phyloP scores from a whole-genome alignment of 2,797 vertebrate species.

The Poeciliopsis infans region DNA sequence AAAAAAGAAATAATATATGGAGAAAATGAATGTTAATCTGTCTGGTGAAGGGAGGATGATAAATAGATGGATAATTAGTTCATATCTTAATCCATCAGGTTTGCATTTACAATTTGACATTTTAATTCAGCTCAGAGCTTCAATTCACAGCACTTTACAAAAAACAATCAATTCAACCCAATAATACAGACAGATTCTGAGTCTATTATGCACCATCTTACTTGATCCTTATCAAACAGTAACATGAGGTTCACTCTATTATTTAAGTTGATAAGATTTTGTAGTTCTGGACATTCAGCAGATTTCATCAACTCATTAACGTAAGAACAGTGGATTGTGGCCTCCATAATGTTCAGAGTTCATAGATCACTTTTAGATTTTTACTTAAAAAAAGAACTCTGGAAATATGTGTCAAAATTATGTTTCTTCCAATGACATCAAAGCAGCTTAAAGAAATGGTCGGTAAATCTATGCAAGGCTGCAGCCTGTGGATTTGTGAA shows the following conservation, averaged over 20 bases:
- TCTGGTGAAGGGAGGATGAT: background rate
- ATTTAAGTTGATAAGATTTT: background rate
- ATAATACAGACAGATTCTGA: background rate
- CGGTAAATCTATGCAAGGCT: constrained; percentile 8
- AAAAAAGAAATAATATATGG: background rate
- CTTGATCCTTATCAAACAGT: background rate
- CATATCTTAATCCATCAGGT: background rate
- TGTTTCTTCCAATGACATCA: constrained; percentile 17
- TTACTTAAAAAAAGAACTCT: background rate
- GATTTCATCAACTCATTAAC: background rate
- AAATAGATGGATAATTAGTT: background rate
- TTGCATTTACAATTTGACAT: background rate
- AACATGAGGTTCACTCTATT: background rate
- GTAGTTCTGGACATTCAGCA: background rate
- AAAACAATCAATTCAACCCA: background rate
- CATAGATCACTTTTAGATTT: background rate
- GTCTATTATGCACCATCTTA: background rate
- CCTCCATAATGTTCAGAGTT: background rate
- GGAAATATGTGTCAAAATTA: background rate
- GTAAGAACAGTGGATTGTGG: background rate
- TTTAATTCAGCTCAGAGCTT: too few species aligned
- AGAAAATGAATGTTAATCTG: background rate
- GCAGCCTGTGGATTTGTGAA: constrained; percentile 8
- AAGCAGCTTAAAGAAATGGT: constrained; percentile 5
- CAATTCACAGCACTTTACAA: background rate